These are phyloP conservation scores for Gymnoscopelus microlampas DNA, from an alignment of 2,797 vertebrate genomes.

Conservation along the genomic window DNA sequence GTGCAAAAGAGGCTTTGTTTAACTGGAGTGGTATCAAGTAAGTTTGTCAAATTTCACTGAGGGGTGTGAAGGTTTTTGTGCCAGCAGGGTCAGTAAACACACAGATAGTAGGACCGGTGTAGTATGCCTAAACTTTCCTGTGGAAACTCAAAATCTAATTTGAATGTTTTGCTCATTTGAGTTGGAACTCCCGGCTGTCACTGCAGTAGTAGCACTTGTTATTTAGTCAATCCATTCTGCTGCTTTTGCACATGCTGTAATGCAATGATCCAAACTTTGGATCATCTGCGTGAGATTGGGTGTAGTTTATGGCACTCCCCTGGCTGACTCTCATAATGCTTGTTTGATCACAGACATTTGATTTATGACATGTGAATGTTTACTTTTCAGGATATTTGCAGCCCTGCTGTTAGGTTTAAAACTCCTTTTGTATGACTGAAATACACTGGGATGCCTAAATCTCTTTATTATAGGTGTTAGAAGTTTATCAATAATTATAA, in stretches of 20 bases:
- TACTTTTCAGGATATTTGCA: constrained; percentile 1
- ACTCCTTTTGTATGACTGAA: not conserved
- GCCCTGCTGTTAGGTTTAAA: constrained; percentile 11
- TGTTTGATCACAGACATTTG: not conserved
- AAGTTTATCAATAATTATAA: too few relatives aligned
- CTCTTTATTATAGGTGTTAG: too few relatives aligned
- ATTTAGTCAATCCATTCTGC: not conserved
- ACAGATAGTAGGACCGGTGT: not conserved
- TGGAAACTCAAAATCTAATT: not conserved
- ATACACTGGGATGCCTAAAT: too few relatives aligned
- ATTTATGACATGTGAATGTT: constrained; percentile 17
- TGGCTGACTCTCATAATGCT: not conserved
- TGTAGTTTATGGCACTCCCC: constrained; percentile 6
- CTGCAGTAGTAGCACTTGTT: not conserved
- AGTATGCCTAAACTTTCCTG: not conserved
- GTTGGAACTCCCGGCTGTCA: not conserved
- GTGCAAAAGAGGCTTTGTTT: constrained; percentile 13
- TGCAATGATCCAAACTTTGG: not conserved
- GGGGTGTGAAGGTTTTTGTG: constrained; percentile 34
- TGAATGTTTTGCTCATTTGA: not conserved
- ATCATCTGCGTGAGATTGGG: constrained; percentile 23
- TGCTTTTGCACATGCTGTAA: not conserved
- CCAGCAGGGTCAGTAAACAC: constrained; percentile 11
- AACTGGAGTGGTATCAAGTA: constrained; percentile 9
- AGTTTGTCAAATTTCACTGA: constrained; percentile 47